phyloP scores from a whole-genome alignment of 2,888 invertebrate genomes.

The Eutolmus rufibarbis region DNA sequence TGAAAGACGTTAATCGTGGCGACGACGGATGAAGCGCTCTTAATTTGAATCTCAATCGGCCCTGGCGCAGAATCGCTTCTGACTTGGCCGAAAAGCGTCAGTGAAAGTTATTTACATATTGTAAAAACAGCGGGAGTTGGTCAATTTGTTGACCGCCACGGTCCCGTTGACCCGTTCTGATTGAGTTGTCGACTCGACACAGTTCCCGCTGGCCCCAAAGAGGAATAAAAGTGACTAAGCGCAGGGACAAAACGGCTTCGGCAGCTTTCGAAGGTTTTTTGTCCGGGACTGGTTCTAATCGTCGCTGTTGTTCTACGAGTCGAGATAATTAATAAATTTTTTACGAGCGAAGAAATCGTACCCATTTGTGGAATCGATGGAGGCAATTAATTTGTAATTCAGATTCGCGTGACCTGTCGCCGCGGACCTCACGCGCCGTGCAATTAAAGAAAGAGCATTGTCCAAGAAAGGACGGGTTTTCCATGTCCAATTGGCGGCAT shows the following conservation, averaged over 20 bases:
- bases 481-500: background rate
- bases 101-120: slow-evolving; percentile 30
- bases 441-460: background rate
- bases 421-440: background rate
- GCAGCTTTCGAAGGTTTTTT: background rate
- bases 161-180: background rate
- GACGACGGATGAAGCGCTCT: background rate
- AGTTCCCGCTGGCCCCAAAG: background rate
- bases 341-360: background rate
- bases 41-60: background rate
- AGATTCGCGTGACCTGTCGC: background rate
- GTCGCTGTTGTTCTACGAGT: background rate
- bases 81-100: background rate
- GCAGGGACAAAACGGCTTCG: background rate
- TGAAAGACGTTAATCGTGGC: background rate
- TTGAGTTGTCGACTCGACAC: background rate
- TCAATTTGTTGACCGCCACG: background rate
- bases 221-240: background rate
- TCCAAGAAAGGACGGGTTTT: background rate
- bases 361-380: background rate
- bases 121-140: background rate
- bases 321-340: background rate
- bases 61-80: background rate
- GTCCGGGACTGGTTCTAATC: background rate
- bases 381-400: background rate